Base-by-base conservation (phyloP, 2,888 invertebrate species). In the Ligdia adustata region DNA sequence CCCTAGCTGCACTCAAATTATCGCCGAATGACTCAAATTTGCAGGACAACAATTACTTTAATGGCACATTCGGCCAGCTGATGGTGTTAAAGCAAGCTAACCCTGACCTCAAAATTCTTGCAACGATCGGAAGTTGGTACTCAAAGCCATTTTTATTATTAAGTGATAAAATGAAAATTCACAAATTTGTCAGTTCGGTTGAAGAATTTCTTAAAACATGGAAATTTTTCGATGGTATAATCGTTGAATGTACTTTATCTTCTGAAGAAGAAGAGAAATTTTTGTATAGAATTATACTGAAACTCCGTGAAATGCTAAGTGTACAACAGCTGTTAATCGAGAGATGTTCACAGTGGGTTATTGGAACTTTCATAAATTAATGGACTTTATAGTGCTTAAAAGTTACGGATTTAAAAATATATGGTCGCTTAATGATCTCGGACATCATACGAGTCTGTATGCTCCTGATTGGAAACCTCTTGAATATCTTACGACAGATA, bases 181-280 rank as follows among this genome's bases (percentile, higher is more conserved):
- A 71, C 40, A 82, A 85, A 18, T 90, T 90, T 55, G 82, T 90
- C 0, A 81, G 66, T 39, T 90, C 90, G 4, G 89, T 88, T 0
- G 88, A 82, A 55, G 90, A 90, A 24, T 90, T 90, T 66, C 74
- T 90, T 0, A 72, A 79, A 46, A 90, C 90, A 1, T 90, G 90
- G 90, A 90, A 90, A 51, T 90, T 90, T 78, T 90, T 89, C 35
- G 90, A 90, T 33, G 90, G 90, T 12, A 86, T 90, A 3, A 88
- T 90, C 28, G 88, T 90, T 39, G 87, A 88, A 53, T 90, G 90
- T 90, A 89, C 58, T 88, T 86, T 20, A 64, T 81, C 35, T 77
- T 90, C 81, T 7, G 84, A 87, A 22, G 74, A 86, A 28, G 90
- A 90, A 14, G 90, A 90, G 9, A 76, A 80, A 6, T 57, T 78